Evolutionary conservation across 2,888 invertebrate species (phyloP), one percentile per base, ranked within the genome.

Genomic region (Luffia ferchaultella): DNA sequence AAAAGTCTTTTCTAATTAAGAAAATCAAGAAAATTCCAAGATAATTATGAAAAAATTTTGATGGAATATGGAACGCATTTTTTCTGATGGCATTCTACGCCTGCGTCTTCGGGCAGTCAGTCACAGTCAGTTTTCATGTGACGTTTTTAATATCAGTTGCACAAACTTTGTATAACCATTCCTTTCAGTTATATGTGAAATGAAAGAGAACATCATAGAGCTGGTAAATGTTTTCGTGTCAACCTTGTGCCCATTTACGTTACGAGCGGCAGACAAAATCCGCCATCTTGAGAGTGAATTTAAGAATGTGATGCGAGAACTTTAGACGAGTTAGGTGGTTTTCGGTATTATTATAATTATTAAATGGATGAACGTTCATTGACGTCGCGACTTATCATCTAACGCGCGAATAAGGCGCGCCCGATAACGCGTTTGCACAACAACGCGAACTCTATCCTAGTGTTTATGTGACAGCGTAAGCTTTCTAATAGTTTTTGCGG

Each of bases 281-380:
- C 86, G 87, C 87, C 87, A 87, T 87, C 85, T 87, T 87, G 86
- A 85, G 87, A 86, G 79, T 80, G 78, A 82, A 84, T 86, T 85
- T 78, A 85, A 85, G 86, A 86, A 85, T 86, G 84, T 85, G 73
- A 85, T 86, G 84, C 84, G 73, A 74, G 76, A 78, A 83, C 76
- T 79, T 79, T 76, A 76, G 75, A 73, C 65, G 72, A 75, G 68
- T 72, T 74, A 68, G 71, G 76, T 80, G 73, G 71, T 70, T 73
- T 72, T 73, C 68, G 73, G 68, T 72, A 72, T 62, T 69, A 68
- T 76, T 71, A 78, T 75, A 76, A 75, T 63, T 75, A 80, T 73
- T 80, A 80, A 84, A 80, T 68, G 72, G 70, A 68, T 69, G 63
- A 62, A 60, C 62, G 67, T 73, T 73, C 64, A 63, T 63, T 61